Evolutionary conservation across 2,797 vertebrate species (phyloP).

Genomic region (Pitangus sulphuratus): DNA sequence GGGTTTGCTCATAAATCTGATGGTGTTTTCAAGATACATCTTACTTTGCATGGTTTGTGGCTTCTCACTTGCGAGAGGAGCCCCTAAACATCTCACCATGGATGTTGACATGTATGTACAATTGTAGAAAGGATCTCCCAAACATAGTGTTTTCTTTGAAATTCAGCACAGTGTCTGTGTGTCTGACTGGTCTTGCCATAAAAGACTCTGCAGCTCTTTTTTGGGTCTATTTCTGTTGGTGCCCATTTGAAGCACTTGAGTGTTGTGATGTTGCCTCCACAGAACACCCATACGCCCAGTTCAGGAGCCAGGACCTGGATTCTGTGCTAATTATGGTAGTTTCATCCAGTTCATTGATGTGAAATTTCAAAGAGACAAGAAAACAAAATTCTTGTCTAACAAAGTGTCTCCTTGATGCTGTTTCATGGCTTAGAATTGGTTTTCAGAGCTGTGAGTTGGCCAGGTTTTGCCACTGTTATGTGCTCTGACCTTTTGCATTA

Average conservation of each 20-base stretch:
- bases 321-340: not conserved
- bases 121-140: not conserved
- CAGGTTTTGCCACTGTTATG: not conserved
- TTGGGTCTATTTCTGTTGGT: accelerated
- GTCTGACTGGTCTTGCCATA: not conserved
- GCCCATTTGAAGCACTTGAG: not conserved
- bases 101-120: not conserved
- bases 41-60: not conserved
- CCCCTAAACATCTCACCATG: not conserved
- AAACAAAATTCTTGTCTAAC: not conserved
- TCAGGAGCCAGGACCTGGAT: not conserved
- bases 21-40: not conserved
- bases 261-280: not conserved
- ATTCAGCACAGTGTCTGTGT: not conserved
- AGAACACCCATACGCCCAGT: not conserved
- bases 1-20: not conserved
- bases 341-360: not conserved
- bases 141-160: not conserved
- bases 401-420: not conserved
- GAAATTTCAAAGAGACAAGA: not conserved
- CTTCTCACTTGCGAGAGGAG: not conserved
- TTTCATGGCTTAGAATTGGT: not conserved
- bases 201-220: not conserved
- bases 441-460: not conserved
- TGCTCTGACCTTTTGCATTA: not conserved